A percentile compares a stretch with the other conserved stretches of the same genome.
These are phyloP conservation scores for Ditylenchus dipsaci DNA, from an alignment of 1,140 invertebrate species.

Conservation along the genomic window DNA sequence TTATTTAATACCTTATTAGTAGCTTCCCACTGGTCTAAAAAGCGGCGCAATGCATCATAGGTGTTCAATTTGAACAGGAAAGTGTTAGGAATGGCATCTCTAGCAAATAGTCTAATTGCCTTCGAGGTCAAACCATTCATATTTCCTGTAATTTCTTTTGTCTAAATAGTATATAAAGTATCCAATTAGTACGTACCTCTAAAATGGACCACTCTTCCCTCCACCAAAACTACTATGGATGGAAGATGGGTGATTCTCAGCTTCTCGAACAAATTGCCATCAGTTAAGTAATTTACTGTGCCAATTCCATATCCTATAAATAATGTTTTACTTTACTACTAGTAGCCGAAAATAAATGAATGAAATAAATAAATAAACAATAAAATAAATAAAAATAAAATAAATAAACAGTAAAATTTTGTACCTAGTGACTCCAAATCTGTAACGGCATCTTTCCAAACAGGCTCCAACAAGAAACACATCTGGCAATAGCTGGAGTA, in stretches of 20 bases:
- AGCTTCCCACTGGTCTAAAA: slow-evolving; percentile 47
- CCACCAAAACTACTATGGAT: slow-evolving; percentile 45
- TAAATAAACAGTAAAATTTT: no score
- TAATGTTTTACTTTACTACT: no score
- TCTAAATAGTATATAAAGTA: no score
- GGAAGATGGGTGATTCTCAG: slow-evolving; percentile 44
- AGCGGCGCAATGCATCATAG: slow-evolving; percentile 38
- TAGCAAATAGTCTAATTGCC: slow-evolving; percentile 45
- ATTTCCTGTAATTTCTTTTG: no score
- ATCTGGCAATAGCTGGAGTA: slow-evolving; percentile 49
- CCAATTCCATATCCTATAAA: slow-evolving; percentile 49
- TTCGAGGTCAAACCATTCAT: slow-evolving; percentile 25
- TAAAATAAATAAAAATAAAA: no score
- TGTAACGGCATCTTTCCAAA: slow-evolving; percentile 46
- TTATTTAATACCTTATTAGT: slow-evolving; percentile 43
- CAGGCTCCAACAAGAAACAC: slow-evolving; percentile 42
- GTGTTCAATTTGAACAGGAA: slow-evolving; percentile 36
- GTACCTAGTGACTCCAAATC: slow-evolving; percentile 50
- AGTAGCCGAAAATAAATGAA: no score
- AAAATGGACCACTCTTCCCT: slow-evolving; percentile 49
- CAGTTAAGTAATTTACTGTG: slow-evolving; percentile 47
- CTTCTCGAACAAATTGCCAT: slow-evolving; percentile 51
- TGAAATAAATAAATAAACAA: no score
- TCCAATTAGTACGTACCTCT: no score
- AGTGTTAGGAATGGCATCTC: slow-evolving; percentile 49